Conservation (phyloP, 2,113 vertebrate genomes). For the Podarcis cretensis region DNA sequence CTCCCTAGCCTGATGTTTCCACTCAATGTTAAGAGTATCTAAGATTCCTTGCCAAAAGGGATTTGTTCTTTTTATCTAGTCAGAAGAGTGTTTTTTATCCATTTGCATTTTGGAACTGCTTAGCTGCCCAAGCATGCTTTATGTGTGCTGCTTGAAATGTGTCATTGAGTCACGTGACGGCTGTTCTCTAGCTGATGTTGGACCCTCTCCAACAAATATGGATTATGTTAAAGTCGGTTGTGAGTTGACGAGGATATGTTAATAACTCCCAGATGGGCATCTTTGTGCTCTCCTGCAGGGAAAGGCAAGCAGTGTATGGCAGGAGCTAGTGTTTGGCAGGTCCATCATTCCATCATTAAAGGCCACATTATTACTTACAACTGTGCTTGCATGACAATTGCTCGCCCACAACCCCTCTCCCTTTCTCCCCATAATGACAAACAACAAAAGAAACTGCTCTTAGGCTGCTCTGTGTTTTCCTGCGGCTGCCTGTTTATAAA, state of each 20-base stretch:
- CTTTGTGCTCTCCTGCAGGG: conserved; percentile 86
- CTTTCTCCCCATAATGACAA: conserved; percentile 68
- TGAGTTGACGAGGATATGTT: conserved; percentile 98
- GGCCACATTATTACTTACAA: conserved; percentile 99
- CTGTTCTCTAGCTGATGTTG: conserved; percentile 89
- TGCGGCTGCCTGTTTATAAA: conserved; percentile 24
- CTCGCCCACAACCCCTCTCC: conserved; percentile 76
- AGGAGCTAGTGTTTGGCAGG: conserved; percentile 97
- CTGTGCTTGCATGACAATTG: conserved; percentile 98
- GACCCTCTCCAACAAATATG: conserved; percentile 99
- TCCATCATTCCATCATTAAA: conserved; percentile 99
- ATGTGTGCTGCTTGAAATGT: conserved; percentile 89
- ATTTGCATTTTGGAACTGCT: conserved; percentile 98
- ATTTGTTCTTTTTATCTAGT: conserved; percentile 94
- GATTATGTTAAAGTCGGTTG: conserved; percentile 99
- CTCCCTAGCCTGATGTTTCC: conserved; percentile 57
- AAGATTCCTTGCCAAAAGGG: conserved; percentile 91
- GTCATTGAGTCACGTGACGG: conserved; percentile 89
- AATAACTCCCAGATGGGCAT: conserved; percentile 98
- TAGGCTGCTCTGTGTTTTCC: conserved; percentile 38
- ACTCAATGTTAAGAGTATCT: conserved; percentile 67
- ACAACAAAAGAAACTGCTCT: conserved; percentile 57
- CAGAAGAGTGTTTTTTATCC: conserved; percentile 80
- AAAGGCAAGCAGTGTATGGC: conserved; percentile 89
- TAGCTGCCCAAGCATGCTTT: conserved; percentile 95